These are phyloP conservation scores for Phortica magna DNA, from an alignment of 2,888 invertebrate species.

Conservation along the genomic window DNA sequence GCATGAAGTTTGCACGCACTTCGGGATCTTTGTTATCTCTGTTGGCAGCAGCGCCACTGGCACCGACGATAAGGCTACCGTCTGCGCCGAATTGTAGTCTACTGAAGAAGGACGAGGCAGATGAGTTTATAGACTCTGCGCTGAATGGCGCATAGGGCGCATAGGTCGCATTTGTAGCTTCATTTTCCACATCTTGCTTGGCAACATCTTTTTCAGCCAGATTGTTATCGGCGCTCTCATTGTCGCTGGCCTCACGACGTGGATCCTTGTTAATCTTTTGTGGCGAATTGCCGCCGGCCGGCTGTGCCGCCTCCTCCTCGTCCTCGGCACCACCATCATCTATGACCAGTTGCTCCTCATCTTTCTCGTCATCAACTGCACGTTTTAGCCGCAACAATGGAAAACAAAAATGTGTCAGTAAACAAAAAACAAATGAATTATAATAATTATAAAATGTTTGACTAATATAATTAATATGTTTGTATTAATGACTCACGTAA, in stretches of 20 bases:
- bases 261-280: slow-evolving; percentile 36
- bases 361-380: slow-evolving; percentile 81
- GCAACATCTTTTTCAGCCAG: not conserved
- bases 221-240: not conserved
- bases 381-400: slow-evolving; percentile 15
- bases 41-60: slow-evolving; percentile 36
- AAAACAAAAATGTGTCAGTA: not conserved
- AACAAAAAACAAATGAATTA: not conserved
- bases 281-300: slow-evolving; percentile 22
- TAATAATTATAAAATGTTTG: not conserved
- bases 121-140: not conserved
- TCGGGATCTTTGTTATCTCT: slow-evolving; percentile 49
- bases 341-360: slow-evolving; percentile 78
- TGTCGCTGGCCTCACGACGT: not conserved
- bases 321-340: slow-evolving; percentile 74
- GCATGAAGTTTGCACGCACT: slow-evolving; percentile 50
- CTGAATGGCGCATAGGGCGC: not conserved
- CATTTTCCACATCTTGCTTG: too few relatives aligned
- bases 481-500: slow-evolving; percentile 65
- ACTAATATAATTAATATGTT: not conserved
- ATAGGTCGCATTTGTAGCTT: not conserved
- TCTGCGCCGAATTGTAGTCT: slow-evolving; percentile 21
- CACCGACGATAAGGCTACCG: slow-evolving; percentile 44
- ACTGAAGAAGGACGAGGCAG: slow-evolving; percentile 34
- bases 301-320: slow-evolving; percentile 45